Conservation (phyloP, 2,113 vertebrate species). For the Myanophis thanlyinensis region DNA sequence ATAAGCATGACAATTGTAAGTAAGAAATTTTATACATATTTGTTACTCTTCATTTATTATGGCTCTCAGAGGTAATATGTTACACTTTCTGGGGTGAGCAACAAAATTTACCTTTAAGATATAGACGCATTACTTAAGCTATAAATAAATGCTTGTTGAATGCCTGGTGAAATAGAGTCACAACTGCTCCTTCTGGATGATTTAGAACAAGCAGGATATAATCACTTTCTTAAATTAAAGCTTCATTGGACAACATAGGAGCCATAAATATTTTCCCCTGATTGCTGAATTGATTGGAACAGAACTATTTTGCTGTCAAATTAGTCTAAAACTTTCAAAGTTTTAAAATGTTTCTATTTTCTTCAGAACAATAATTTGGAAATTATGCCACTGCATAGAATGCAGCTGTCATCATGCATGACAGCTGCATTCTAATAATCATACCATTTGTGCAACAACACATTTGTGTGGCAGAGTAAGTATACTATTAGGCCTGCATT, state of each 20-base stretch:
- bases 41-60: conserved; percentile 4
- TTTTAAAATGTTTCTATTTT: not conserved
- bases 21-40: not conserved
- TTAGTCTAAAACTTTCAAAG: not conserved
- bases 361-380: not conserved
- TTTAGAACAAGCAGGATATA: not conserved
- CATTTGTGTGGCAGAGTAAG: not conserved
- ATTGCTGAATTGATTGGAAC: not conserved
- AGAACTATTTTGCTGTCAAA: not conserved
- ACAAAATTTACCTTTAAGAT: not conserved
- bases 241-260: not conserved
- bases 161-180: not conserved
- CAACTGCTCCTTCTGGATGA: not conserved
- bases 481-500: not conserved
- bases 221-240: not conserved
- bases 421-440: too few relatives aligned
- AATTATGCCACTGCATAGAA: not conserved
- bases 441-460: not conserved
- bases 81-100: not conserved
- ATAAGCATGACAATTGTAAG: conserved; percentile 19
- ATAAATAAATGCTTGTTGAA: not conserved
- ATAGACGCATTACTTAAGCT: not conserved
- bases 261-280: not conserved
- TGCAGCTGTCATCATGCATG: not conserved
- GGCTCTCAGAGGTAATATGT: not conserved